Evolutionary conservation across 2,888 invertebrate species (phyloP), one percentile per base, ranked within the genome.

Genomic region (Apamea sordens): DNA sequence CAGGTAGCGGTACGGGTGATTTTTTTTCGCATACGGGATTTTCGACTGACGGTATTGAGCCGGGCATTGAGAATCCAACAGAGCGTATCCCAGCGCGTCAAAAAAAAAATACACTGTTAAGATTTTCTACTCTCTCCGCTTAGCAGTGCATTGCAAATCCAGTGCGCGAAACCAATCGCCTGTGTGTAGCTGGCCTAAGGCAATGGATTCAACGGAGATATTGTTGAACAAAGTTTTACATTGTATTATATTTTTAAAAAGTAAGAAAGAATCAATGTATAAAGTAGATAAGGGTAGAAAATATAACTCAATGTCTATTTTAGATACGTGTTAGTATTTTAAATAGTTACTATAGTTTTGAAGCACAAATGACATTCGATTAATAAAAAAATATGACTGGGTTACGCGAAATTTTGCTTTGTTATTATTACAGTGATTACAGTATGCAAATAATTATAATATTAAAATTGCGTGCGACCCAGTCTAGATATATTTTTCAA

Each of bases 311-410:
- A 87, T 89, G 88, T 92, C 88, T 93, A 94, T 94, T 94, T 93
- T 94, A 93, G 91, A 93, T 93, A 93, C 84, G 77, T 91, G 85
- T 91, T 89, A 90, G 90, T 88, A 80, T 85, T 81, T 87, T 86
- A 78, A 85, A 83, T 89, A 86, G 85, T 85, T 61, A 84, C 64
- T 67, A 53, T 88, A 86, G 87, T 71, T 79, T 86, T 89, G 81
- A 91, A 90, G 89, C 91, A 85, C 87, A 92, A 91, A 92, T 92
- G 92, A 92, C 92, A 91, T 88, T 87, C 88, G 79, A 82, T 76
- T 84, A 73, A 70, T 56, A 67, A 70, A 65, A n/a, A 75, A 64
- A 56, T 63, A 70, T 44, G 67, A 28, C 61, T 73, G 87, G 80
- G 47, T 74, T 64, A 59, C n/a, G 13, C 21, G 47, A 50, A 44